Conservation (phyloP, 2,888 invertebrate genomes). For the Halocaridina rubra region DNA sequence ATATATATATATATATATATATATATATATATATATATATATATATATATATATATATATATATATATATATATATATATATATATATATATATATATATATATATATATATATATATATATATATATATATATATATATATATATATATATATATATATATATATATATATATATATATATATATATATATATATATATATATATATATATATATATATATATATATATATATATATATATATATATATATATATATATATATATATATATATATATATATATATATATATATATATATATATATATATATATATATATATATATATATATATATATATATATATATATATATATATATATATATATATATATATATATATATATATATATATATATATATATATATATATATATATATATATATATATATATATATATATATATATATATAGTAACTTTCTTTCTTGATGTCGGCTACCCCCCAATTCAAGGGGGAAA, state of each 20-base stretch:
- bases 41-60: background rate
- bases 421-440: no score
- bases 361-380: no score
- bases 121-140: background rate
- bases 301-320: no score
- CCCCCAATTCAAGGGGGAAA: background rate
- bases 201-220: background rate
- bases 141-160: background rate
- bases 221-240: background rate
- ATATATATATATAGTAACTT: no score
- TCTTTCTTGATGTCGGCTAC: no score
- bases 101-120: background rate
- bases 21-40: background rate
- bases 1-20: background rate
- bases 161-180: background rate
- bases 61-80: background rate
- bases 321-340: no score
- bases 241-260: background rate
- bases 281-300: no score
- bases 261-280: background rate
- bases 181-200: background rate
- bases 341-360: no score
- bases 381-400: no score
- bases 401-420: no score
- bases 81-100: background rate